A percentile compares a stretch with the other conserved stretches of the same genome.
phyloP scores from a whole-genome alignment of 2,888 invertebrate genomes.

The Erebia palarica region DNA sequence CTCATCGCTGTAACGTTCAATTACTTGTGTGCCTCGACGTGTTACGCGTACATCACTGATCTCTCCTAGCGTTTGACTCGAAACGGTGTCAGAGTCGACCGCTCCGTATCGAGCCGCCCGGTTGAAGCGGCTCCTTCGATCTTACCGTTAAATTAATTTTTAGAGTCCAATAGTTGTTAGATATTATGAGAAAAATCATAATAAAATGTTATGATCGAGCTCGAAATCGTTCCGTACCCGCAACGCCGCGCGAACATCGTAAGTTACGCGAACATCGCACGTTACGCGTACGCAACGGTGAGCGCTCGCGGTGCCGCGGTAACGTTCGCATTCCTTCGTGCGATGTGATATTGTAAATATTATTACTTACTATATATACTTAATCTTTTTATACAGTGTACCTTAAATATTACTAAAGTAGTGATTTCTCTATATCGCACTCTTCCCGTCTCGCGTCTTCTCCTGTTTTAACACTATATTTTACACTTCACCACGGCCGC shows the following conservation, averaged over 20 bases:
- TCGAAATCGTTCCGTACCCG: background rate
- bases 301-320: conserved; percentile 36
- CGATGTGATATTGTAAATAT: conserved; percentile 74
- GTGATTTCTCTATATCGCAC: conserved; percentile 40
- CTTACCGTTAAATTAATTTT: background rate
- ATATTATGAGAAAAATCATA: conserved; percentile 13
- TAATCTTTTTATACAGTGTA: conserved; percentile 69
- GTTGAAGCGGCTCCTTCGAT: background rate
- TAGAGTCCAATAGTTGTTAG: conserved; percentile 21
- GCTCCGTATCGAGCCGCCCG: background rate
- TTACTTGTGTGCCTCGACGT: conserved; percentile 54
- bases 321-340: conserved; percentile 53
- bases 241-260: background rate
- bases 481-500: conserved; percentile 5
- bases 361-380: conserved; percentile 53
- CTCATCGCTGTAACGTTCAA: conserved; percentile 49
- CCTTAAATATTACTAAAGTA: conserved; percentile 35
- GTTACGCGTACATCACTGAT: background rate
- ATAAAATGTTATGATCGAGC: conserved; percentile 7
- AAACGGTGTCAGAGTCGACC: background rate
- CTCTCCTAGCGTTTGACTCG: background rate
- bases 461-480: conserved; percentile 33
- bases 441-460: conserved; percentile 39
- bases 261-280: background rate
- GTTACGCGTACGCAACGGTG: conserved; percentile 44